These are phyloP conservation scores for Diuraphis noxia DNA, from an alignment of 1,140 invertebrate genomes.

Conservation along the genomic window DNA sequence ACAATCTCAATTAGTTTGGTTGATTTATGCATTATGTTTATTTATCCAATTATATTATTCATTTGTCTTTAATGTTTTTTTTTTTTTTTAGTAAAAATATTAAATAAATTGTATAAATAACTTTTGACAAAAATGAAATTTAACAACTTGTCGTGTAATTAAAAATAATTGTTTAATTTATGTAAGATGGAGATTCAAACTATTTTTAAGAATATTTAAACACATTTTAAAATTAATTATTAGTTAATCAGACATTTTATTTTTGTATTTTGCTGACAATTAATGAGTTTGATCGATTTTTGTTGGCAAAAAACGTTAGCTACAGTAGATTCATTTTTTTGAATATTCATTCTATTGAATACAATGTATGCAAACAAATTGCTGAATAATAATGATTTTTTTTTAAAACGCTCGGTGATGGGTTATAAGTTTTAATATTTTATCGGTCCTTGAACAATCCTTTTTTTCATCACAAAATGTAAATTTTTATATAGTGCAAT, in stretches of 20 bases:
- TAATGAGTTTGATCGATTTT: not conserved
- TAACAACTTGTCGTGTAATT: not conserved
- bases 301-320: not conserved
- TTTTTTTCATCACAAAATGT: not conserved
- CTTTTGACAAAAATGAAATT: not conserved
- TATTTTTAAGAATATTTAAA: not conserved
- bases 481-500: not conserved
- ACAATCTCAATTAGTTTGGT: not conserved
- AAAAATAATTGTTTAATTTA: not conserved
- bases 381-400: conserved; percentile 23
- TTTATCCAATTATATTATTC: not conserved
- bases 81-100: not conserved
- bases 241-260: not conserved
- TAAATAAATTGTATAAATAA: not conserved
- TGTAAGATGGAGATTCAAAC: not conserved
- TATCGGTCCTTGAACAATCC: conserved; percentile 10
- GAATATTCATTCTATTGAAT: not conserved
- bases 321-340: not conserved
- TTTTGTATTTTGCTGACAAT: not conserved
- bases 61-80: not conserved
- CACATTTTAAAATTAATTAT: not conserved
- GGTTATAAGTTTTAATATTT: conserved; percentile 25
- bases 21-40: not conserved
- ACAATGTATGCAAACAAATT: not conserved
- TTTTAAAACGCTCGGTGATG: not conserved